phyloP scores from a whole-genome alignment of 2,888 invertebrate species.

The Strigamia crassipes region DNA sequence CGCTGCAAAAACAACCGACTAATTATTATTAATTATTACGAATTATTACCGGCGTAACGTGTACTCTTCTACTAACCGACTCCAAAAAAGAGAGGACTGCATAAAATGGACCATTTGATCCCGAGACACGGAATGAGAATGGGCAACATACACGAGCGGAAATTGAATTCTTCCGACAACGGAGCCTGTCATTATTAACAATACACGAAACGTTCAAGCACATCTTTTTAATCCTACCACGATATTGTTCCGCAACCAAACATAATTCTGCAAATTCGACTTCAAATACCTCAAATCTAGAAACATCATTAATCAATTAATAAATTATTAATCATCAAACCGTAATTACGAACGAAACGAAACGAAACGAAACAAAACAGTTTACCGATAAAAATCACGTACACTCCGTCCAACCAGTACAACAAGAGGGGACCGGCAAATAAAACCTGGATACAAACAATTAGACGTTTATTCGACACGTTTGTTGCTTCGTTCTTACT shows the following conservation, averaged over 20 bases:
- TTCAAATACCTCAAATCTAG: slow-evolving; percentile 75
- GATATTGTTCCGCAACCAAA: slow-evolving; percentile 86
- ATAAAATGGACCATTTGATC: slow-evolving; percentile 71
- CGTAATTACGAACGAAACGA: no score
- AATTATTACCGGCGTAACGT: no score
- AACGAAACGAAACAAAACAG: no score
- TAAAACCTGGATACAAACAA: slow-evolving; percentile 39
- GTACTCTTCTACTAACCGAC: slow-evolving; percentile 67
- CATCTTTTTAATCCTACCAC: slow-evolving; percentile 60
- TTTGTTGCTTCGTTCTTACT: slow-evolving; percentile 52
- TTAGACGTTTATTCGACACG: neutral
- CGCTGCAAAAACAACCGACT: slow-evolving; percentile 68
- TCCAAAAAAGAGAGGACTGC: slow-evolving; percentile 90
- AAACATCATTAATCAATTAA: slow-evolving; percentile 51
- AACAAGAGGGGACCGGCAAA: slow-evolving; percentile 43
- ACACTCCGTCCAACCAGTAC: neutral
- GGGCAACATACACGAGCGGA: slow-evolving; percentile 93
- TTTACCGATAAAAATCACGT: neutral
- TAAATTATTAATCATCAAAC: no score
- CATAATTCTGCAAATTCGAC: slow-evolving; percentile 71
- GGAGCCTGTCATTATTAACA: slow-evolving; percentile 67
- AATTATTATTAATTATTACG: no score
- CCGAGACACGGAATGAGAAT: slow-evolving; percentile 77
- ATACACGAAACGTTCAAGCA: no score
- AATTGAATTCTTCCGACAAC: slow-evolving; percentile 92